Evolutionary conservation across 2,888 invertebrate species (phyloP), one percentile per base, ranked within the genome.

Genomic region (Melanotus villosus): DNA sequence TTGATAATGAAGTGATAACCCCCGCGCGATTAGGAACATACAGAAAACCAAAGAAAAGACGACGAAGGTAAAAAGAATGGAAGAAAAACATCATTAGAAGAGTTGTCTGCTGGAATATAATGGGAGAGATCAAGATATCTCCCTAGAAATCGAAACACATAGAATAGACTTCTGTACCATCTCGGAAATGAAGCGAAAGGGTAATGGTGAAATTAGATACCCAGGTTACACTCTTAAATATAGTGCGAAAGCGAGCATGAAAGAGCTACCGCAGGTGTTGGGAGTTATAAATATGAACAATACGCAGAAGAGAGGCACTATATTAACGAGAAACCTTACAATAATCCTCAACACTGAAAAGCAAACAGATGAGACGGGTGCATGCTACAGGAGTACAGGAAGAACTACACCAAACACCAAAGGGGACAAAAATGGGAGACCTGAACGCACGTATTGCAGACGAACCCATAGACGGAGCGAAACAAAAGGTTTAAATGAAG

Each of bases 141-240:
- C 10, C 7, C 18, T 43, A 43, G 14, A 43, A 19, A 43, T 43
- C 14, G 10, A 43, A 5, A 19, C 12, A 5, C 43, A 43, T 16
- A 43, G 3, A 43, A 43, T 43, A 4, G 38, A 38, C n/a, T 5
- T 43, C 3, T 43, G 18, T 19, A 16, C 19, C 7, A 5, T 43
- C 5, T 43, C 18, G 4, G 43, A 43, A 43, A 19, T 16, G 2
- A 43, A 16, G 14, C 18, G n/a, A 16, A 43, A 16, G n/a, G 18
- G 43, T 9, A 43, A 43, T 14, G 43, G 43, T 16, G 4, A 12
- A 43, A 16, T 16, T 10, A 12, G n/a, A 1, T 43, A 43, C 7
- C 18, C 43, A 38, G 38, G 38, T 14, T 38, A 38, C 14, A 38
- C 38, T 38, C n/a, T n/a, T 10, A 38, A 38, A 38, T 43, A 43